Conservation (phyloP, 2,113 vertebrate species). For the Sinocyclocheilus anophthalmus region DNA sequence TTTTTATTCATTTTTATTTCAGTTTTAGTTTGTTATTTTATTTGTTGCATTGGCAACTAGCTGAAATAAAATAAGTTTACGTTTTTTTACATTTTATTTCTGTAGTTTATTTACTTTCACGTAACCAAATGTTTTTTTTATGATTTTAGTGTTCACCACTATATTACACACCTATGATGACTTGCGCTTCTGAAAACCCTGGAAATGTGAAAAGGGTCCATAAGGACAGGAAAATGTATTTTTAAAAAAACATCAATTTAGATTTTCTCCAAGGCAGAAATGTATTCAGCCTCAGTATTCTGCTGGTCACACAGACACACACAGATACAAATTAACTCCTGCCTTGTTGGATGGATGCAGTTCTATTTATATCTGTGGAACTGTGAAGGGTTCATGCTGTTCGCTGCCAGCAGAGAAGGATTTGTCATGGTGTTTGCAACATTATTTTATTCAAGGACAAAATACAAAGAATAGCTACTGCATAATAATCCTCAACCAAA, state of each 20-base stretch:
- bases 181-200: background rate
- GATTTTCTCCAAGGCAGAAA: background rate
- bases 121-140: too few species aligned
- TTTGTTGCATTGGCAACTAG: too few species aligned
- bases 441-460: background rate
- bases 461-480: background rate
- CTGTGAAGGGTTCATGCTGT: conserved; percentile 38
- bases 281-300: background rate
- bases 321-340: conserved; percentile 15
- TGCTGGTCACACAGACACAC: background rate
- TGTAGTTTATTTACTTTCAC: too few species aligned
- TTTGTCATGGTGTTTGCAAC: background rate
- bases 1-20: too few species aligned
- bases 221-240: background rate
- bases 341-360: conserved; percentile 18
- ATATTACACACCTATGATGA: background rate
- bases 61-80: too few species aligned
- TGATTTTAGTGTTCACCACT: background rate
- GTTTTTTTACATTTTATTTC: too few species aligned
- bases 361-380: conserved; percentile 55
- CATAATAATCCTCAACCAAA: background rate
- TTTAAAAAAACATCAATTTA: background rate
- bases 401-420: background rate
- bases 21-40: too few species aligned
- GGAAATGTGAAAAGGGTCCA: background rate